Base-by-base conservation (phyloP, 2,797 vertebrate species). In the Amblyraja radiata region DNA sequence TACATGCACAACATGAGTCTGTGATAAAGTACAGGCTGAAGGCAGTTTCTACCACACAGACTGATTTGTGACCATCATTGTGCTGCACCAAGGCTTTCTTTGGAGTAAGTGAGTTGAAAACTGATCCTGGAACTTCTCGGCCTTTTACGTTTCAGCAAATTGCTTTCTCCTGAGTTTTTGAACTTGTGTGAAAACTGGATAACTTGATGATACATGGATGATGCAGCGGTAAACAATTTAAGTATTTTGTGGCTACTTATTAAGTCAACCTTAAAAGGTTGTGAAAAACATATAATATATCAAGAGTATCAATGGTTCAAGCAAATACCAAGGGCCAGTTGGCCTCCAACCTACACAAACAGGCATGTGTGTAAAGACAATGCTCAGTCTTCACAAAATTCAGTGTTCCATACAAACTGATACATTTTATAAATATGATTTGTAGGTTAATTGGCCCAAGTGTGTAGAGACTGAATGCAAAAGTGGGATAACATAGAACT, bases 21-120 rank as follows among this genome's bases (percentile, higher is more conserved):
- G 61, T 23, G n/a, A n/a, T 32, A 88, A 68, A 63, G 18, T n/a
- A 32, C 94, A 94, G 93, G 94, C 94, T 92, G 93, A 94, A 93
- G 95, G 94, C 94, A 94, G 93, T 32, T 0, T 93, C 93, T 94
- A 95, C 95, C 94, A 93, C 94, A 90, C 78, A 95, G 94, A 94
- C 94, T 94, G 94, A 93, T 93, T 95, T 95, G 95, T 95, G 95
- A 94, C 8, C 93, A 93, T 5, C 83, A 93, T 74, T 94, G 94
- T 94, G 71, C 0, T 86, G 93, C 10, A 93, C 94, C 28, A 93
- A 93, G 93, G 93, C 94, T 94, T 95, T 96, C 96, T 46, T 46
- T 95, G 96, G 95, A 96, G 95, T 0, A 94, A 96, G 96, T 0
- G 63, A 93, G 96, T 95, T 95, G 94, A 94, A 92, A 94, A 95